Base-by-base conservation (phyloP, 2,888 invertebrate genomes). In the Cataglyphis albicans region DNA sequence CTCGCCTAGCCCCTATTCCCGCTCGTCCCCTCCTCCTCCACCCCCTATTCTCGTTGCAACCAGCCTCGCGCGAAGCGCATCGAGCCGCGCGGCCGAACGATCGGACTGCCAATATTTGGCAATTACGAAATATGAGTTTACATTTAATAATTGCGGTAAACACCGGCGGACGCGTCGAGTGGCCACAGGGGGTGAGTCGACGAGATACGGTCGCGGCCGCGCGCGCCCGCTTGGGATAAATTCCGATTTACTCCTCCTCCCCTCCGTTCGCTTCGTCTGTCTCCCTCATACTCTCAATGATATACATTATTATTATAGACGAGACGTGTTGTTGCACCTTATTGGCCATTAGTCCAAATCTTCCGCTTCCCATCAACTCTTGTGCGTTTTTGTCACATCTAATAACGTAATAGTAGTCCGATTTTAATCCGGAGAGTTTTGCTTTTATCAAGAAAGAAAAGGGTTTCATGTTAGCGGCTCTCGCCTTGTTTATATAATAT, bases 71-170 rank as follows among this genome's bases (percentile, higher is more conserved):
- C 87, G 86, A 89, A 87, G 87, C 86, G 89, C 87, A 90, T 83
- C 86, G 85, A 84, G 85, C 87, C 88, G 87, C 88, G 87, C 86
- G 84, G 82, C 88, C 89, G 78, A 84, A 87, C 90, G 90, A 93
- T 92, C 89, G 92, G 91, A 92, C 92, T 90, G 91, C 91, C 93
- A 93, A 93, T 94, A 93, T 94, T 94, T 94, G 93, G 92, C 93
- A 93, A 94, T 94, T 94, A 93, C 92, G 92, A 94, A 93, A 93
- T 93, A 93, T 93, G 93, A 94, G 93, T 93, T 93, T 93, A 93
- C 93, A 93, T 94, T 94, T 93, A 93, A 94, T 94, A 94, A 94
- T 94, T 93, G 93, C 92, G 93, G 94, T 93, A 94, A 94, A 93
- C 93, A 94, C 90, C 91, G 90, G 91, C 89, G 92, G 90, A 91